phyloP scores from a whole-genome alignment of 37 sponge, comb jelly and placozoan genomes.

The Beroe forskalii region DNA sequence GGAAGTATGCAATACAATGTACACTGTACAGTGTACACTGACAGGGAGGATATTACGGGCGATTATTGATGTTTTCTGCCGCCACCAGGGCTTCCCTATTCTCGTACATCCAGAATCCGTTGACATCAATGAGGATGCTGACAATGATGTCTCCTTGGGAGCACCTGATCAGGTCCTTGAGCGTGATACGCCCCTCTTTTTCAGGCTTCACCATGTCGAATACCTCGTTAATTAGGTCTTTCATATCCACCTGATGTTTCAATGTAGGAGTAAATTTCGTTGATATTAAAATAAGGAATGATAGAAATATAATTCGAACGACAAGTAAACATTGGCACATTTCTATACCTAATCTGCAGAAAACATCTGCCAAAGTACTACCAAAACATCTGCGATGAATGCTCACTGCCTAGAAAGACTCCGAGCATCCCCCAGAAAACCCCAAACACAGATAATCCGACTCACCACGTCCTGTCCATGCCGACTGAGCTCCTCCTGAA shows the following conservation, averaged over 20 bases:
- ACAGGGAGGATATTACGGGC: not conserved
- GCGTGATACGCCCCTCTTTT: conserved; percentile 75
- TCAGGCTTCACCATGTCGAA: conserved; percentile 98
- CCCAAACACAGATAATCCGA: not conserved
- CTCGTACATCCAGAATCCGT: conserved; percentile 96
- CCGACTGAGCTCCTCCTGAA: conserved; percentile 80
- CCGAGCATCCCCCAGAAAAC: no score
- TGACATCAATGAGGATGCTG: conserved; percentile 86
- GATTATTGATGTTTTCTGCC: conserved; percentile 66
- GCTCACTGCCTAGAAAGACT: no score
- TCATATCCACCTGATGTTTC: conserved; percentile 71
- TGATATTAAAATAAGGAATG: no score
- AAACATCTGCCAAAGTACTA: no score
- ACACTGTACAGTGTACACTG: no score
- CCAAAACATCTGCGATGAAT: no score
- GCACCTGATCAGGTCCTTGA: conserved; percentile 87
- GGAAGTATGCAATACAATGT: no score
- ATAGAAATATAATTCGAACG: no score
- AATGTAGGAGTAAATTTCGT: no score
- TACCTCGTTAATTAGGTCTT: conserved; percentile 76
- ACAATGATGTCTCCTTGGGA: conserved; percentile 95
- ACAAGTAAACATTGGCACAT: no score
- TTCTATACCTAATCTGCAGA: no score
- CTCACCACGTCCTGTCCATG: conserved; percentile 84
- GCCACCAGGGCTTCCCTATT: conserved; percentile 91